A percentile compares a stretch with the other conserved stretches of the same genome.
phyloP scores from a whole-genome alignment of 2,888 invertebrate species.

The Diaperis boleti region DNA sequence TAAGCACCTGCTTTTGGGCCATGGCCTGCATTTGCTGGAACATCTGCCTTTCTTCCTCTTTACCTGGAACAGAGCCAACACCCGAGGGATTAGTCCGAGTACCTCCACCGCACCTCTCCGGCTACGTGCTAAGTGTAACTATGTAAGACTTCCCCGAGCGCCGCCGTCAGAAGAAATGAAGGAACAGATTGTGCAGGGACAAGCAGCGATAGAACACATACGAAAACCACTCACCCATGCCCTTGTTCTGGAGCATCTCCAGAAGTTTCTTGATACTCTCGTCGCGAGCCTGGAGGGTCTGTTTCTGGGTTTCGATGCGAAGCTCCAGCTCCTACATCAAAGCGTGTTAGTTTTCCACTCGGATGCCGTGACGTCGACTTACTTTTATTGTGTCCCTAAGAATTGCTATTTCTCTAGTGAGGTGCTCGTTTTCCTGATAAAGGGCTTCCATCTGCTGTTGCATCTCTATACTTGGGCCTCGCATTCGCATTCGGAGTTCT shows the following conservation, averaged over 20 bases:
- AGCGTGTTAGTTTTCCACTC: not conserved
- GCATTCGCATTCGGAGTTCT: constrained; percentile 87
- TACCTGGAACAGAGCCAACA: constrained; percentile 78
- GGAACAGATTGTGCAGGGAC: constrained; percentile 46
- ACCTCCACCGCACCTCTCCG: constrained; percentile 52
- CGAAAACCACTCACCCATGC: constrained; percentile 82
- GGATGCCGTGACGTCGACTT: constrained; percentile 21
- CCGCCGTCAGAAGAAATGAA: constrained; percentile 48
- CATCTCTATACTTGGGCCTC: constrained; percentile 90
- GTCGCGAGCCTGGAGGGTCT: constrained; percentile 95
- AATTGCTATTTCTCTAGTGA: constrained; percentile 92
- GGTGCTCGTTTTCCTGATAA: constrained; percentile 93
- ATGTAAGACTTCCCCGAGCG: constrained; percentile 57
- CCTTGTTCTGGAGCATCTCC: constrained; percentile 98
- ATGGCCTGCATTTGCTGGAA: constrained; percentile 97
- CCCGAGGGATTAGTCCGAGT: constrained; percentile 61
- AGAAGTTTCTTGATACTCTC: constrained; percentile 98
- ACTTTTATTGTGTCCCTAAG: constrained; percentile 95
- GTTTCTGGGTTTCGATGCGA: constrained; percentile 97
- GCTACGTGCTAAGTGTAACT: constrained; percentile 56
- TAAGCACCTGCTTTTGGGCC: constrained; percentile 94
- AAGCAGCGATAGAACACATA: constrained; percentile 48
- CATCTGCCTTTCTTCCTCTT: constrained; percentile 96
- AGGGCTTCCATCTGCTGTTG: constrained; percentile 94
- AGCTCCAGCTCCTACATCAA: constrained; percentile 87